Evolutionary conservation across 2,888 invertebrate species (phyloP).

Genomic region (Steinernema hermaphroditum): DNA sequence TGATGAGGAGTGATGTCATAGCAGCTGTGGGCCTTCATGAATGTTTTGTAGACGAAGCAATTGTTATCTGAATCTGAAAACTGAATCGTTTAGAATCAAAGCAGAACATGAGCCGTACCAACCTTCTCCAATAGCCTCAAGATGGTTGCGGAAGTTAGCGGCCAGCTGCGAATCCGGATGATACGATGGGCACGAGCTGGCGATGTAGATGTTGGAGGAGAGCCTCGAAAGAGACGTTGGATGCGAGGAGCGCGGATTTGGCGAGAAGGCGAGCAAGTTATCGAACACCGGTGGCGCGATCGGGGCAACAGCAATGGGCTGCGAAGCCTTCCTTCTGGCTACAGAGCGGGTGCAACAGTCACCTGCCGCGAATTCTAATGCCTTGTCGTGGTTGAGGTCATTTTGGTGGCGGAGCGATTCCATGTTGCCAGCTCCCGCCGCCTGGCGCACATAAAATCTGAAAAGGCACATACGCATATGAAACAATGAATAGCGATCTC

Average conservation of each 20-base stretch:
- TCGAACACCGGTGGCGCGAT: background rate
- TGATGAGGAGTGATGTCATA: constrained; percentile 7
- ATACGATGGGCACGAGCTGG: constrained; percentile 16
- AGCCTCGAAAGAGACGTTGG: constrained; percentile 10
- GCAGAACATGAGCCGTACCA: background rate
- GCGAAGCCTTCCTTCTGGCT: background rate
- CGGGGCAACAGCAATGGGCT: background rate
- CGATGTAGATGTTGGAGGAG: constrained; percentile 26
- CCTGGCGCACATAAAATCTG: no score
- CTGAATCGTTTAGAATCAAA: background rate
- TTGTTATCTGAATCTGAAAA: background rate
- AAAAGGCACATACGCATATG: no score
- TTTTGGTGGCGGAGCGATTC: no score
- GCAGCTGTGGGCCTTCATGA: constrained; percentile 28
- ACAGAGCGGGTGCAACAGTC: background rate
- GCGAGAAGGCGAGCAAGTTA: background rate
- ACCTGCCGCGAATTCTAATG: background rate
- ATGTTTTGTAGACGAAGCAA: background rate
- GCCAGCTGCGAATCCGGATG: constrained; percentile 13
- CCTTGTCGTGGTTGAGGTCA: background rate
- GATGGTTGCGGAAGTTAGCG: background rate
- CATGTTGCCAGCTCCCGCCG: no score
- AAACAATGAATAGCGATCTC: no score
- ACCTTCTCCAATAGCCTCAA: background rate
- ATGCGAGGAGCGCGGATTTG: constrained; percentile 10